Evolutionary conservation across 2,888 invertebrate species (phyloP).

Genomic region (Cerastis leucographa): DNA sequence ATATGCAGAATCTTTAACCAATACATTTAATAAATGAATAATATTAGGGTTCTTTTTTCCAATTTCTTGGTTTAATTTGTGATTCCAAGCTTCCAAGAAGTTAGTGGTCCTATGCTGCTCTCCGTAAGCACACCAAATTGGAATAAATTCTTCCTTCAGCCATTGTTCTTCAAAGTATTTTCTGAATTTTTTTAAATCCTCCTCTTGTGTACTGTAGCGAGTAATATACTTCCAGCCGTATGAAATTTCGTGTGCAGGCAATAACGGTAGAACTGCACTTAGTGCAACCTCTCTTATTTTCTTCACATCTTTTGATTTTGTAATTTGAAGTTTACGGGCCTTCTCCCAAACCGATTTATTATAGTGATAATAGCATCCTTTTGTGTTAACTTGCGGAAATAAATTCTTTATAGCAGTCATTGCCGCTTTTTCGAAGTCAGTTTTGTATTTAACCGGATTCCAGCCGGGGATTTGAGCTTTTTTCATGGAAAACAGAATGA

Average conservation of each 20-base stretch:
- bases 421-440: conserved; percentile 33
- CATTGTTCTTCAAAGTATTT: conserved; percentile 3
- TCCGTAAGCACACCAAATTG: neutral
- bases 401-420: conserved; percentile 12
- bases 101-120: conserved; percentile 12
- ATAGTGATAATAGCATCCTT: neutral
- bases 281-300: conserved; percentile 4
- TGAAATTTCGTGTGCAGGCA: neutral
- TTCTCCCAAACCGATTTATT: conserved; percentile 3
- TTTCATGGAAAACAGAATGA: conserved; percentile 19
- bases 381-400: neutral
- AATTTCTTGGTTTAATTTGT: conserved; percentile 27
- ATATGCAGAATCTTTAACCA: conserved; percentile 8
- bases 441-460: conserved; percentile 28
- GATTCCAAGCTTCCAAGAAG: conserved; percentile 27
- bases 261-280: conserved; percentile 1
- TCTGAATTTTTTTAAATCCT: neutral
- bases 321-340: neutral
- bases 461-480: conserved; percentile 29
- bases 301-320: neutral
- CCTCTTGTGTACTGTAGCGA: conserved; percentile 3
- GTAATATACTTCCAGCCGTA: conserved; percentile 1
- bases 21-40: conserved; percentile 11
- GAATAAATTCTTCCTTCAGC: conserved; percentile 1
- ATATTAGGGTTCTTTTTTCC: conserved; percentile 35